Percentiles rank a stretch among this genome's conserved stretches.
These are phyloP conservation scores for Hypotaenidia philippensis DNA, from an alignment of 2,797 vertebrate species.

Conservation along the genomic window DNA sequence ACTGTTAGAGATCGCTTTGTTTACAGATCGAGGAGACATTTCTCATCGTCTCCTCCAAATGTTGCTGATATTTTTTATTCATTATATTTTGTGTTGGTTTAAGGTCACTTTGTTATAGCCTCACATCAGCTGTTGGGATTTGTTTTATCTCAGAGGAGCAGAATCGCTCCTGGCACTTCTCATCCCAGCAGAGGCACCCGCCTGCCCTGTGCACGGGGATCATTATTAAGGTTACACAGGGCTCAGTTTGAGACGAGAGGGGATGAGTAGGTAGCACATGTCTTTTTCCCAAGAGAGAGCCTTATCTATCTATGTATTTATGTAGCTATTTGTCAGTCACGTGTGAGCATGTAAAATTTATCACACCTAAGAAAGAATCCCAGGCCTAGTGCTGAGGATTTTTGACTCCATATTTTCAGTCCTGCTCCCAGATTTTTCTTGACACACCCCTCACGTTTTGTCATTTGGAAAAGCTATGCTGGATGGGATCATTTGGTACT, in stretches of 20 bases:
- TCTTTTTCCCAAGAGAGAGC: neutral
- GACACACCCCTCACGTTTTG: neutral
- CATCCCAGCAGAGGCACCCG: rapidly evolving
- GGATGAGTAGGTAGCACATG: neutral
- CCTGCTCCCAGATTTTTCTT: neutral
- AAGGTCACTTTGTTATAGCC: neutral
- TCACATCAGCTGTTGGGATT: neutral
- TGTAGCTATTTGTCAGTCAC: neutral
- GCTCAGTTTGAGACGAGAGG: neutral
- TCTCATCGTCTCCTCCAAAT: neutral
- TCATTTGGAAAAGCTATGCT: neutral
- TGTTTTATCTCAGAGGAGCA: neutral
- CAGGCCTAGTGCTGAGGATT: neutral
- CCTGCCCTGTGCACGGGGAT: rapidly evolving
- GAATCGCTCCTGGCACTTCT: neutral
- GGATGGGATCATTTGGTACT: neutral
- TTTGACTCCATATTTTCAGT: neutral
- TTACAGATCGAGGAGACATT: neutral
- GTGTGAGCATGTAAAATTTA: neutral
- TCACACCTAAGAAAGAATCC: neutral
- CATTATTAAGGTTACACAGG: rapidly evolving
- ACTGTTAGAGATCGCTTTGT: neutral
- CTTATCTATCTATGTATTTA: neutral
- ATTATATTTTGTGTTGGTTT: neutral
- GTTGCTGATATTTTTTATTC: neutral